These are phyloP conservation scores for Periphyllus acericola DNA, from an alignment of 2,888 invertebrate genomes.

Conservation along the genomic window DNA sequence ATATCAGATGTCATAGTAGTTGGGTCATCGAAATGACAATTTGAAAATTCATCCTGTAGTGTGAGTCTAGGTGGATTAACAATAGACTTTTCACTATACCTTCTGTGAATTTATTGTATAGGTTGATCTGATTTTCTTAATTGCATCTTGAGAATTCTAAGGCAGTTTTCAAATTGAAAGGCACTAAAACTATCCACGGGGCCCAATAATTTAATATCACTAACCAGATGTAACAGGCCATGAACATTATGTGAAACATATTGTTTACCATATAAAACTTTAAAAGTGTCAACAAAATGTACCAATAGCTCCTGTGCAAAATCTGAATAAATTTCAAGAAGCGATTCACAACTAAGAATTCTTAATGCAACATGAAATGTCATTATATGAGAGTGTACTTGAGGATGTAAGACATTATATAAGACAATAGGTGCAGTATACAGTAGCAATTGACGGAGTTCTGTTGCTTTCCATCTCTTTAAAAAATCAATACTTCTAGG, in stretches of 20 bases:
- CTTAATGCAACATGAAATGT: conserved; percentile 14
- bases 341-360: neutral
- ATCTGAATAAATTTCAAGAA: conserved; percentile 9
- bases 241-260: conserved; percentile 8
- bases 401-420: neutral
- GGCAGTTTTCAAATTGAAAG: conserved; percentile 25
- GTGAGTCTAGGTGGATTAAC: neutral
- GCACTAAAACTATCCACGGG: neutral
- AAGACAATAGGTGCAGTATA: neutral
- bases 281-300: conserved; percentile 21
- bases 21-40: neutral
- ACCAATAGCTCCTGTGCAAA: neutral
- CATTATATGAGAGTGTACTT: conserved; percentile 1
- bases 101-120: conserved; percentile 5
- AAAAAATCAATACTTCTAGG: neutral
- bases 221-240: neutral
- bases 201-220: conserved; percentile 4
- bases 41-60: neutral
- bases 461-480: conserved; percentile 10
- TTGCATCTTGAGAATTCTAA: conserved; percentile 9
- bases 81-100: conserved; percentile 6
- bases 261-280: conserved; percentile 22
- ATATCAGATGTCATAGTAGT: conserved; percentile 5
- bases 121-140: conserved; percentile 6
- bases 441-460: conserved; percentile 1